Base-by-base conservation (phyloP, 2,113 vertebrate species). In the Urocolius indicus region DNA sequence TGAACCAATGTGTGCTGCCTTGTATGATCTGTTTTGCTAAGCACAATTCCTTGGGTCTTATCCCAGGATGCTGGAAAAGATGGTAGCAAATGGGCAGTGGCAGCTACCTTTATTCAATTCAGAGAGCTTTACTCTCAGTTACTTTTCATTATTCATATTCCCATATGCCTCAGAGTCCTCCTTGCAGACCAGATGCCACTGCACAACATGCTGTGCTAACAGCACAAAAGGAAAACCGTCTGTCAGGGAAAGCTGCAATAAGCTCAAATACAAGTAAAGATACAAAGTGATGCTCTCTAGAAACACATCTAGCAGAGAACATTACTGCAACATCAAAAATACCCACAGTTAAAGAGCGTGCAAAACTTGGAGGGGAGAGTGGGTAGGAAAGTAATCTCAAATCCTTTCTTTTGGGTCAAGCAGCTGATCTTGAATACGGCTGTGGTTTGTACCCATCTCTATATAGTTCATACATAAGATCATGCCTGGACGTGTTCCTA, bases 361-460 rank as follows among this genome's bases (percentile, higher is more conserved):
- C 21, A 93, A 82, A 79, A 48, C 59, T 87, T 5, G 2, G 34
- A 84, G 43, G 63, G 27, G 32, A 69, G 30, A 9, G 24, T 16
- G 55, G 21, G 30, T 10, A 67, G 75, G 54, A 41, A 62, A 68
- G 17, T 10, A 22, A 51, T 8, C 36, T 49, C 30, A 62, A 51
- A 68, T 26, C 72, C 46, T 67, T 79, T 29, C 22, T 58, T 68
- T 79, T 22, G 61, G 41, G 51, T 75, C 79, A 74, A 54, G 59
- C 4, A 49, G 63, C 63, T 86, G 73, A n/a, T 21, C 66, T 63
- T 10, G 2, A 19, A 8, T 36, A 29, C 0, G 1, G 1, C n/a
- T 57, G 43, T 16, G 46, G 5, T 89, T 73, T 66, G 30, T n/a
- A 20, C 22, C 59, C 43, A n/a, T 30, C 49, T 41, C 58, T 41